phyloP scores from a whole-genome alignment of 2,888 invertebrate genomes.

The Schizaphis graminum region DNA sequence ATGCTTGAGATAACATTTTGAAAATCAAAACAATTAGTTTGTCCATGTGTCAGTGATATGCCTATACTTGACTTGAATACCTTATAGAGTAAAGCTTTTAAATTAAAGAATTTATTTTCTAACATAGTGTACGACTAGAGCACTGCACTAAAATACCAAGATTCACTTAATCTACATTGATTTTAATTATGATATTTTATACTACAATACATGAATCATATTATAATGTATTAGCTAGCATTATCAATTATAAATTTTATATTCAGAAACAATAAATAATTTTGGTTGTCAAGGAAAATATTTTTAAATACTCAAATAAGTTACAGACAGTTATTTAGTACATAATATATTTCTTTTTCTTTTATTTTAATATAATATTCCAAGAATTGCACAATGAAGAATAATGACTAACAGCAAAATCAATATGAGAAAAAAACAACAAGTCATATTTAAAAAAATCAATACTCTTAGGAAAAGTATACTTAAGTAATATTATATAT shows the following conservation, averaged over 20 bases:
- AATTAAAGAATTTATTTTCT: neutral
- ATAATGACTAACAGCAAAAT: conserved; percentile 62
- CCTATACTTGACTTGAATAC: too few species aligned
- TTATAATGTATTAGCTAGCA: neutral
- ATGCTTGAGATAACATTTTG: neutral
- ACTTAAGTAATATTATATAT: conserved; percentile 40
- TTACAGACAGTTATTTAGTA: neutral
- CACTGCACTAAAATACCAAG: neutral
- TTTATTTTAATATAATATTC: conserved; percentile 60
- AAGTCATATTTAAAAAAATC: conserved; percentile 43
- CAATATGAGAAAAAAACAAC: conserved; percentile 52
- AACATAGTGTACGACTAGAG: neutral
- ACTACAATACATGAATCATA: neutral
- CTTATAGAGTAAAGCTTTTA: neutral
- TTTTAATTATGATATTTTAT: neutral
- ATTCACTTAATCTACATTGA: neutral
- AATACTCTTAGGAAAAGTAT: conserved; percentile 52
- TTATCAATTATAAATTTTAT: neutral
- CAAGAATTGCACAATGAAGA: conserved; percentile 64
- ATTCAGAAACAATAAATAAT: neutral
- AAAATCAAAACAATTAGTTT: neutral
- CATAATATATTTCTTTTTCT: conserved; percentile 31
- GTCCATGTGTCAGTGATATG: too few species aligned
- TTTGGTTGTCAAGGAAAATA: neutral
- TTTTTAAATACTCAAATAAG: neutral